These are phyloP conservation scores for Xyliphius kryptos DNA, from an alignment of 2,113 vertebrate species.

Conservation along the genomic window DNA sequence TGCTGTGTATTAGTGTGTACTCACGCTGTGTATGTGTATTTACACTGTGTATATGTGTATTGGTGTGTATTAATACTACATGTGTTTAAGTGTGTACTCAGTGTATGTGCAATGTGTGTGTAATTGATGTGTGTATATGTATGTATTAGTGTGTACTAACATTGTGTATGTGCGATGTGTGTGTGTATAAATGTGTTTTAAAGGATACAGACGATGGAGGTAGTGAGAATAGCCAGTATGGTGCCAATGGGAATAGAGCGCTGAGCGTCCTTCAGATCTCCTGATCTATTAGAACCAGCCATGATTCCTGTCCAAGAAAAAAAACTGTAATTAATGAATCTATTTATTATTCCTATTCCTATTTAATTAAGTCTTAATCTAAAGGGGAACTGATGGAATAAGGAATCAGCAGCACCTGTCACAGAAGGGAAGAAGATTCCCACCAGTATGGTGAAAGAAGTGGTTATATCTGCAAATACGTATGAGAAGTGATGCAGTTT, in stretches of 20 bases:
- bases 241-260: constrained; percentile 89
- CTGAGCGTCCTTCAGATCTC: constrained; percentile 85
- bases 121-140: not conserved
- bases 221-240: constrained; percentile 84
- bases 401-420: constrained; percentile 64
- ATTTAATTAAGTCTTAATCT: no score
- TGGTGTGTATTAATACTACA: no score
- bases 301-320: constrained; percentile 72
- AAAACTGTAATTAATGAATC: not conserved
- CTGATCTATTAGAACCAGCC: constrained; percentile 87
- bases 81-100: no score
- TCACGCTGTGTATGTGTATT: no score
- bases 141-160: no score
- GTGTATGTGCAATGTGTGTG: no score
- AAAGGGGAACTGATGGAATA: not conserved
- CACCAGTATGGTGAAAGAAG: constrained; percentile 84
- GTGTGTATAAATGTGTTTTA: not conserved
- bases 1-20: no score
- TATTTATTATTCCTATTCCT: no score
- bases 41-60: not conserved
- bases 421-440: constrained; percentile 91
- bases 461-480: constrained; percentile 83
- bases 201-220: constrained; percentile 90
- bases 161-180: no score
- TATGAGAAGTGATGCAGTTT: constrained; percentile 61